Evolutionary conservation across 1,140 invertebrate genomes (phyloP).

Genomic region (Aphelinus certus): DNA sequence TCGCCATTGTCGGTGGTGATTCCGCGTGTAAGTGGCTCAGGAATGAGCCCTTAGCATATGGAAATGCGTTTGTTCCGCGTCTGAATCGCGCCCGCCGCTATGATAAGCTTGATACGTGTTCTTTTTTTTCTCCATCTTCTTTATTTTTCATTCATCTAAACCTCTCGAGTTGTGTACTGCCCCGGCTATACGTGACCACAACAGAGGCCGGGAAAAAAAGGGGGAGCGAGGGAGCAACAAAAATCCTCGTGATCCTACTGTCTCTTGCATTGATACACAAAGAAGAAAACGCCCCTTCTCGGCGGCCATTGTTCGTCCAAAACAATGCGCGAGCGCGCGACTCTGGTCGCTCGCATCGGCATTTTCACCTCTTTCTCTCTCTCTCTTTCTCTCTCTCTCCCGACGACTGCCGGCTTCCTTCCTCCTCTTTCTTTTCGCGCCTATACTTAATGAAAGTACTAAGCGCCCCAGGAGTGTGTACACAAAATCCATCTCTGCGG

Average conservation of each 20-base stretch:
- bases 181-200: background rate
- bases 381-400: background rate
- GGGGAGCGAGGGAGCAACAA: background rate
- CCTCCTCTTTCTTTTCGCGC: slow-evolving; percentile 3
- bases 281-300: slow-evolving; percentile 18
- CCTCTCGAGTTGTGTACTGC: background rate
- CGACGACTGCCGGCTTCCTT: background rate
- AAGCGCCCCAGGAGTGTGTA: background rate
- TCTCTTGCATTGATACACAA: slow-evolving; percentile 37
- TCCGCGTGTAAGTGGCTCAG: too few species aligned
- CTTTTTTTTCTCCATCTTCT: too few species aligned
- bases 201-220: background rate
- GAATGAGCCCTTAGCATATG: slow-evolving; percentile 31
- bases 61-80: slow-evolving; percentile 33
- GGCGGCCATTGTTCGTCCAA: slow-evolving; percentile 14
- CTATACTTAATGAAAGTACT: slow-evolving; percentile 27
- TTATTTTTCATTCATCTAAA: slow-evolving; percentile 23
- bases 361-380: slow-evolving; percentile 11
- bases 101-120: slow-evolving; percentile 6
- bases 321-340: slow-evolving; percentile 12
- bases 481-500: slow-evolving; percentile 17
- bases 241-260: slow-evolving; percentile 15
- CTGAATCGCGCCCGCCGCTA: background rate
- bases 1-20: slow-evolving; percentile 13
- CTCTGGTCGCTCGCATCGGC: background rate